Evolutionary conservation across 2,888 invertebrate genomes (phyloP), one percentile per base, ranked within the genome.

Genomic region (Apocheima hispidaria): DNA sequence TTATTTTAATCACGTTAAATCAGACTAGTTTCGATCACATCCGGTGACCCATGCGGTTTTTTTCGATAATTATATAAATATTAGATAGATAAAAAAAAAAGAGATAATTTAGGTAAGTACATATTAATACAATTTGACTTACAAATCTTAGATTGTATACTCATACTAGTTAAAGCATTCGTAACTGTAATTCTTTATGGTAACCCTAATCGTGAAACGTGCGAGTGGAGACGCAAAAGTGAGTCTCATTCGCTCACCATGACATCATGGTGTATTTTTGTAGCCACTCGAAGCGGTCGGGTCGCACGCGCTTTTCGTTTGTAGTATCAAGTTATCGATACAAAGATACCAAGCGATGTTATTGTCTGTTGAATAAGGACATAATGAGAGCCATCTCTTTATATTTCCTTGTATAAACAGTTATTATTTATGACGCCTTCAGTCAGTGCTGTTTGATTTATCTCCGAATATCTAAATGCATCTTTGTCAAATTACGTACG

Each of bases 251-350:
- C 87, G 78, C 84, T 81, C 90, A 86, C 88, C 88, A 90, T 92
- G 92, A 92, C 90, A 89, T 92, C 92, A 92, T 92, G 90, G 87
- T 86, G 78, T 92, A 92, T 91, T 91, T 91, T 90, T 86, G 82
- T 86, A 84, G 75, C 81, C 83, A 83, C 80, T 82, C 81, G 81
- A n/a, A 78, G 81, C 75, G 83, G 77, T 78, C 84, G 83, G 78
- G 82, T 86, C 82, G 85, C 84, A 84, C 83, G 83, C 83, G 79
- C 78, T 81, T 83, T 84, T 78, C 79, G 83, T 83, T 84, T 81
- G 81, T 83, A 84, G 81, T 85, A 84, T 82, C 86, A 79, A 83
- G 76, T 77, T 78, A 74, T 78, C 75, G 75, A 75, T 74, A 75
- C 65, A 75, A 68, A 72, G 70, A 77, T 75, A 71, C 74, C 55